These are phyloP conservation scores for Eclectus roratus DNA, from an alignment of 2,113 vertebrate species.

Conservation along the genomic window DNA sequence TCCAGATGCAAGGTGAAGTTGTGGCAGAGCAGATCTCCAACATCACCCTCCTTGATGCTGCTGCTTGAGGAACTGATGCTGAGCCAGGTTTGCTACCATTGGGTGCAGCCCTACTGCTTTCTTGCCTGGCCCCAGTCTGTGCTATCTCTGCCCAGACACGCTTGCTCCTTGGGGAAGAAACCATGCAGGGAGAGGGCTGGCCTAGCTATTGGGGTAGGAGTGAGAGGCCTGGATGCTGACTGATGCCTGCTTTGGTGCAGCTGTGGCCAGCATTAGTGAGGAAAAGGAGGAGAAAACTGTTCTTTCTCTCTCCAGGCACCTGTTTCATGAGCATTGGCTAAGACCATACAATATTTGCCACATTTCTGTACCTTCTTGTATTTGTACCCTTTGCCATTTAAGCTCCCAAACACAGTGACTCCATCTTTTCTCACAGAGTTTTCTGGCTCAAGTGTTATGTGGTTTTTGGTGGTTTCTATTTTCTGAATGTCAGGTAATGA, in stretches of 20 bases:
- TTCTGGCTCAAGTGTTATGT: background rate
- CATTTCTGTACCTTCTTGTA: background rate
- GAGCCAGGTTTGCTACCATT: background rate
- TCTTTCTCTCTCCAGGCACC: background rate
- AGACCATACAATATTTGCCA: accelerated
- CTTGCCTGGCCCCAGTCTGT: background rate
- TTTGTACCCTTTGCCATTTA: background rate
- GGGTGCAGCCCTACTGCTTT: background rate
- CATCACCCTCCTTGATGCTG: background rate
- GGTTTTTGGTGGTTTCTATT: background rate
- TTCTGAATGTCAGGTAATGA: background rate
- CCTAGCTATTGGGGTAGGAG: background rate
- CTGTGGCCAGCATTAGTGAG: background rate
- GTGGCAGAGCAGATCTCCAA: background rate
- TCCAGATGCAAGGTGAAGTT: background rate
- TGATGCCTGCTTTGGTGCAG: background rate
- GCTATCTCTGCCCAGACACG: background rate
- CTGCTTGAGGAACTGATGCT: background rate
- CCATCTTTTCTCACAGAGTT: background rate
- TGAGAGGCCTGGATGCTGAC: background rate
- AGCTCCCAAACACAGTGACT: background rate
- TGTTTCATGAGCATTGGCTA: background rate
- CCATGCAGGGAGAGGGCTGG: background rate
- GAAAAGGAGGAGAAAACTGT: background rate
- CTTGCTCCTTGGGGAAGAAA: background rate